Conservation (phyloP, 1,140 invertebrate genomes). For the Marisa cornuarietis region DNA sequence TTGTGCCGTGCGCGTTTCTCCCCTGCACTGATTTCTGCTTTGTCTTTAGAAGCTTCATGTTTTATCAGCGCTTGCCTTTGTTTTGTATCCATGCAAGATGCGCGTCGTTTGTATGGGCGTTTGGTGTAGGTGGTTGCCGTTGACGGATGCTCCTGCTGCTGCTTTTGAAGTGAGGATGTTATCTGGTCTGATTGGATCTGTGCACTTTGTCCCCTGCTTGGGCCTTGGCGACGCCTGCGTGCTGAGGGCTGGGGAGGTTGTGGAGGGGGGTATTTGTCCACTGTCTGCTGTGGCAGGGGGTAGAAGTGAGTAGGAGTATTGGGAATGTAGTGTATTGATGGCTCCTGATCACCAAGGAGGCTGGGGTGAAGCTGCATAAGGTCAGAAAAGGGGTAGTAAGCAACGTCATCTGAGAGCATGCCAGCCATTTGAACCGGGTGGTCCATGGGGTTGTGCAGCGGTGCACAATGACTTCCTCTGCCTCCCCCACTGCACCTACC, state of each 20-base stretch:
- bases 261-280: too few relatives aligned
- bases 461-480: too few relatives aligned
- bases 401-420: background rate
- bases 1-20: conserved; percentile 43
- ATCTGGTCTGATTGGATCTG: conserved; percentile 37
- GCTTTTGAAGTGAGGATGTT: conserved; percentile 19
- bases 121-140: background rate
- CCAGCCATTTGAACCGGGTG: too few relatives aligned
- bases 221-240: background rate
- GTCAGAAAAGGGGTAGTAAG: conserved; percentile 22
- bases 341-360: conserved; percentile 7
- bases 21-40: background rate
- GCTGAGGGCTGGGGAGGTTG: too few relatives aligned
- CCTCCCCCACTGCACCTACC: too few relatives aligned
- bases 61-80: background rate
- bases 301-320: background rate
- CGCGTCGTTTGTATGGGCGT: background rate
- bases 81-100: background rate
- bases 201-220: background rate
- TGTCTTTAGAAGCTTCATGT: background rate
- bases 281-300: background rate
- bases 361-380: conserved; percentile 22
- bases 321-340: conserved; percentile 14
- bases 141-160: conserved; percentile 1
- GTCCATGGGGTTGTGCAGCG: too few relatives aligned